phyloP scores from a whole-genome alignment of 2,797 vertebrate genomes.

The Taenioides sp. region DNA sequence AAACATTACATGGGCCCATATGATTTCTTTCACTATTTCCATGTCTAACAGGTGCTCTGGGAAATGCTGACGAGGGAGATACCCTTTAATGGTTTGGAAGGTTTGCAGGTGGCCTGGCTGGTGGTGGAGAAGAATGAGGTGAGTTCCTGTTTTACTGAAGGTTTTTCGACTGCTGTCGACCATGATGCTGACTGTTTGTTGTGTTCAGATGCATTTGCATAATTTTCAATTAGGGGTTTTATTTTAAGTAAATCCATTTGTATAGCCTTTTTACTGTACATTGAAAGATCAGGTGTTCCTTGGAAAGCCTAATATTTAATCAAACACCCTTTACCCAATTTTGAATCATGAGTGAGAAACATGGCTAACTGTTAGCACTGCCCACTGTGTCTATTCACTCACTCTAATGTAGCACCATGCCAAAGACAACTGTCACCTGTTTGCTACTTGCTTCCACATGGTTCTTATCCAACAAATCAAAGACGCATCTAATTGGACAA shows the following conservation, averaged over 20 bases:
- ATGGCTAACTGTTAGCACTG: no score
- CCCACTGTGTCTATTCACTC: no score
- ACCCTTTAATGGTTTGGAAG: conserved; percentile 98
- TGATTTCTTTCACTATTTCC: conserved; percentile 16
- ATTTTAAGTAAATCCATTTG: neutral
- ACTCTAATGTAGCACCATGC: neutral
- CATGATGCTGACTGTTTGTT: neutral
- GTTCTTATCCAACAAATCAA: no score
- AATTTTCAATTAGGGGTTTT: neutral
- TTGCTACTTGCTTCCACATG: no score
- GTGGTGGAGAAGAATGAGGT: conserved; percentile 99
- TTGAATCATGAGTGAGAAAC: neutral
- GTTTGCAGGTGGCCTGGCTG: conserved; percentile 98
- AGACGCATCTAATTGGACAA: neutral
- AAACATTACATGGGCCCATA: neutral
- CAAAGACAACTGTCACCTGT: no score
- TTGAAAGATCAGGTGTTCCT: neutral
- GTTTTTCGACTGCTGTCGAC: neutral
- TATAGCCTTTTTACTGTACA: neutral
- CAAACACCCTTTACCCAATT: neutral
- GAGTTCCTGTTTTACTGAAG: conserved; percentile 29
- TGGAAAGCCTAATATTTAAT: neutral
- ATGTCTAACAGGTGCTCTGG: conserved; percentile 90
- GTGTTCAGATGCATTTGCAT: no score
- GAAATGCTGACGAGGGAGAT: conserved; percentile 98